A percentile compares a stretch with the other conserved stretches of the same genome.
These are phyloP conservation scores for Zenarchopterus dispar DNA, from an alignment of 2,797 vertebrate species.

Conservation along the genomic window DNA sequence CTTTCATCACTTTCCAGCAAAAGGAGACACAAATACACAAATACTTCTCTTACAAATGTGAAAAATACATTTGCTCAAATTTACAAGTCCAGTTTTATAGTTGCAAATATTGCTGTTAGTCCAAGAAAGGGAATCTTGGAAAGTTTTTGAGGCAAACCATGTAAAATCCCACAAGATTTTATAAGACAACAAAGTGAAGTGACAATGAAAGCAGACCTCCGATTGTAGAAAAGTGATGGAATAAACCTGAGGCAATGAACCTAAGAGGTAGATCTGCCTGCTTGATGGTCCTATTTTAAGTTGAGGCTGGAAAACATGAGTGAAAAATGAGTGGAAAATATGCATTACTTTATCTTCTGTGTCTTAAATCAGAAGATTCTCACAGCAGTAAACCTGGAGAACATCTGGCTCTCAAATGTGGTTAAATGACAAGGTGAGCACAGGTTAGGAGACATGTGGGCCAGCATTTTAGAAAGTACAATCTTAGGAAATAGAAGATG, in stretches of 20 bases:
- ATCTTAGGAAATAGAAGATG: constrained; percentile 1
- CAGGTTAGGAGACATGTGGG: constrained; percentile 35
- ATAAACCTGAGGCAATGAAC: constrained; percentile 51
- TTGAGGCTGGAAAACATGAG: constrained; percentile 58
- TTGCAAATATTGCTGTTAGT: constrained; percentile 1
- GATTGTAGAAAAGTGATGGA: constrained; percentile 47
- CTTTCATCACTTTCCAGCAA: too few relatives aligned
- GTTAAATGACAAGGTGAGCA: constrained; percentile 48
- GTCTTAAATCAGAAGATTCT: constrained; percentile 44
- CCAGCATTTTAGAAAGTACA: constrained; percentile 17
- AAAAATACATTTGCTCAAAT: background rate
- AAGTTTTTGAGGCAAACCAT: constrained; percentile 40
- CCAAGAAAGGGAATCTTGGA: constrained; percentile 31
- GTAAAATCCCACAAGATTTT: constrained; percentile 55
- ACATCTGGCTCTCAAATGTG: constrained; percentile 60
- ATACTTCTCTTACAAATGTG: background rate
- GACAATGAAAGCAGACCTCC: constrained; percentile 57
- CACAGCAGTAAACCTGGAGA: constrained; percentile 53
- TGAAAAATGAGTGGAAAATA: constrained; percentile 70
- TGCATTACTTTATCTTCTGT: constrained; percentile 64
- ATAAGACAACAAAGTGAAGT: constrained; percentile 54
- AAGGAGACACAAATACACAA: too few relatives aligned
- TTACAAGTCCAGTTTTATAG: background rate
- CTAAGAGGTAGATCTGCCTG: constrained; percentile 36
- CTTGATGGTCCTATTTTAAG: constrained; percentile 56